Base-by-base conservation (phyloP, 2,888 invertebrate species). In the Aplocera efformata region DNA sequence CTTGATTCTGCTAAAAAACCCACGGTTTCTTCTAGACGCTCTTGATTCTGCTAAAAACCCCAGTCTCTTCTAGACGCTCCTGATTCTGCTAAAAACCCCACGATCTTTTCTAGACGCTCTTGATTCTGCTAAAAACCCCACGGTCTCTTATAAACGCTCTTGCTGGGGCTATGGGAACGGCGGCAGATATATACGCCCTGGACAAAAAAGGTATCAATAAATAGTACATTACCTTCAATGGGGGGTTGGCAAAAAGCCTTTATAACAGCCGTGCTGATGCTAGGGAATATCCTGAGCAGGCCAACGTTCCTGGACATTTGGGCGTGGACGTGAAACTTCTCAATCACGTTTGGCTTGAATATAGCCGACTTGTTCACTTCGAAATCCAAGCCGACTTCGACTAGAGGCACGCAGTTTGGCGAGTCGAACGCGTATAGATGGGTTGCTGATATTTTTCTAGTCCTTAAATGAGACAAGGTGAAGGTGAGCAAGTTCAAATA, bases 201-300 rank as follows among this genome's bases (percentile, higher is more conserved):
- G n/a, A n/a, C n/a, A n/a, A n/a, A n/a, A n/a, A n/a, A n/a, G n/a
- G n/a, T n/a, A n/a, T 6, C 6, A 23, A 3, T 1, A n/a, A 17
- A 23, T 10, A 3, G 6, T 27, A 9, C 22, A 48, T 47, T 64
- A 88, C 88, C 91, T 58, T 89, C 83, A 44, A 94, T 94, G 7
- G 97, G 94, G 1, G 95, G 92, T 52, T 93, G 91, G 23, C 94
- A 79, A 63, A 94, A 93, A 0, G 94, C 92, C 51, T 79, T 89
- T 1, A 95, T 90, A 10, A 96, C 94, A 25, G 93, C 91, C 1
- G 91, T 86, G 6, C 96, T 95, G 61, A 99, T 97, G 51, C 97
- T 96, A 0, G 98, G 98, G 69, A 98, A 98, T 58, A 98, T 90
- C 7, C 96, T 90, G 27, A 98, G 72, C 10, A 98, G 75, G 0